Evolutionary conservation across 2,888 invertebrate species (phyloP).

Genomic region (Allacma fusca): DNA sequence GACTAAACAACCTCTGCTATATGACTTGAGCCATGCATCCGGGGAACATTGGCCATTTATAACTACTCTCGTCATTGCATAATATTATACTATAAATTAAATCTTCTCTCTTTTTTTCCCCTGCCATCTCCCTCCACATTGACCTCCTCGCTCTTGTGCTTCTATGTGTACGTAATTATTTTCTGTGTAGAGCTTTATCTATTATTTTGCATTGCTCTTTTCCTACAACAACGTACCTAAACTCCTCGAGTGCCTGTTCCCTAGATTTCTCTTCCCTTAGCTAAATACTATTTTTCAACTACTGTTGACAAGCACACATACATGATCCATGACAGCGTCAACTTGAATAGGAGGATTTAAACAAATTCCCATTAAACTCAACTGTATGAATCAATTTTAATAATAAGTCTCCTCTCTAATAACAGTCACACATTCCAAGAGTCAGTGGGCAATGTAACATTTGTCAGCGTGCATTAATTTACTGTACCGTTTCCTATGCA

Average conservation of each 20-base stretch:
- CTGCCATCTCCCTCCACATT: not conserved
- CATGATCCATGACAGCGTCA: conserved; percentile 3
- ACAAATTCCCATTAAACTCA: conserved; percentile 6
- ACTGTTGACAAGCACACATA: not conserved
- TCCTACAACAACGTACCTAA: too few relatives aligned
- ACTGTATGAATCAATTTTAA: conserved; percentile 7
- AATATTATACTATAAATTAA: too few relatives aligned
- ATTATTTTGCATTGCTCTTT: not conserved
- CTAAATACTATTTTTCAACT: not conserved
- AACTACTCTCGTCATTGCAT: too few relatives aligned
- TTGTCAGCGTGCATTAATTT: too few relatives aligned
- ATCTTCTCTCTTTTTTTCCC: not conserved
- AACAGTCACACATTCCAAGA: not conserved
- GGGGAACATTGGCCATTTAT: not conserved
- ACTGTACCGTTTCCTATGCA: too few relatives aligned
- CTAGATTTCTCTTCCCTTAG: too few relatives aligned
- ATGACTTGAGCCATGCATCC: not conserved
- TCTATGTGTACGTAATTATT: conserved; percentile 5
- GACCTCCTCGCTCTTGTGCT: conserved; percentile 25
- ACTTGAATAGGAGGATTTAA: not conserved
- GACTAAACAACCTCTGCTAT: not conserved
- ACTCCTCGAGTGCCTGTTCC: too few relatives aligned
- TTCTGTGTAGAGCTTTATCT: not conserved
- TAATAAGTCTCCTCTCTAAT: conserved; percentile 2
- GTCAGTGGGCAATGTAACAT: not conserved